Evolutionary conservation across 2,797 vertebrate genomes (phyloP).

Genomic region (Gephyroberyx darwinii): DNA sequence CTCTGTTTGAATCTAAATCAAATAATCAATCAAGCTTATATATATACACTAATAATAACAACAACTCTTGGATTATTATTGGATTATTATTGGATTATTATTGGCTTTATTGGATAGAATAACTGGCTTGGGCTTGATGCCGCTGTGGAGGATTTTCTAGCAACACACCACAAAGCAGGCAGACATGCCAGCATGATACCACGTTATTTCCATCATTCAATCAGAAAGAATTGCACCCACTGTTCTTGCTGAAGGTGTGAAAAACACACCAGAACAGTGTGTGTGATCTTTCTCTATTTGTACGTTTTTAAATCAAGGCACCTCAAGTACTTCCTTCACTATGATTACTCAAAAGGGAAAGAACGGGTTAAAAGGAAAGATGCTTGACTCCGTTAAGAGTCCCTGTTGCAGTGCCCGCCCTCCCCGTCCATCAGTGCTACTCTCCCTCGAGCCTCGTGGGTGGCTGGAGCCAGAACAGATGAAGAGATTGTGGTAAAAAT

Average conservation of each 20-base stretch:
- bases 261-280: too few relatives aligned
- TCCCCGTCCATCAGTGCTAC: too few relatives aligned
- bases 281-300: background rate
- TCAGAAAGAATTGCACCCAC: too few relatives aligned
- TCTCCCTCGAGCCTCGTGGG: constrained; percentile 52
- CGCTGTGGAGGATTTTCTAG: background rate
- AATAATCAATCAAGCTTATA: too few relatives aligned
- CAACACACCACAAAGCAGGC: constrained; percentile 1
- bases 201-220: too few relatives aligned
- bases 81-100: too few relatives aligned
- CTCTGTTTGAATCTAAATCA: too few relatives aligned
- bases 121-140: background rate
- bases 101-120: too few relatives aligned
- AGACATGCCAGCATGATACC: constrained; percentile 5
- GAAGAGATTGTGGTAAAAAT: constrained; percentile 20
- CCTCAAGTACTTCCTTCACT: constrained; percentile 4
- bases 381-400: constrained; percentile 13
- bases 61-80: too few relatives aligned
- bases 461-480: constrained; percentile 43
- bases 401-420: constrained; percentile 2
- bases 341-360: constrained; percentile 2
- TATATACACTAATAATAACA: too few relatives aligned
- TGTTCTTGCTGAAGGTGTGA: too few relatives aligned
- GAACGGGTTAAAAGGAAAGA: background rate
- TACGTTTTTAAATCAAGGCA: background rate